Conservation (phyloP, 2,888 invertebrate species). For the Caenorhabditis uteleia region DNA sequence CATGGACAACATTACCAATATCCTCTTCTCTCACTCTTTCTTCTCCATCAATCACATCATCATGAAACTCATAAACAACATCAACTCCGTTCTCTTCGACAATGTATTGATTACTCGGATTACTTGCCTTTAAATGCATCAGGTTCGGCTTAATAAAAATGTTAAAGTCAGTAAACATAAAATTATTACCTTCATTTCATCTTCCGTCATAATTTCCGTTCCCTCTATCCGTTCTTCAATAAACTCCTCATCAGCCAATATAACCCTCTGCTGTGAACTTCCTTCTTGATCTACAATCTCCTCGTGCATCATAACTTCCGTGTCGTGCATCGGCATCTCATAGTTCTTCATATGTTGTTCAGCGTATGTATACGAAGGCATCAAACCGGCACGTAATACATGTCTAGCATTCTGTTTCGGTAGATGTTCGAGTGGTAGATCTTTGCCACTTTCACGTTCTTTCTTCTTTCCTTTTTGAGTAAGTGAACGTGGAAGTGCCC, state of each 20-base stretch:
- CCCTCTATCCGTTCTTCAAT: not conserved
- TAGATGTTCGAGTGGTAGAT: conserved; percentile 39
- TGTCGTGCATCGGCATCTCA: conserved; percentile 4
- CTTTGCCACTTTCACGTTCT: conserved; percentile 31
- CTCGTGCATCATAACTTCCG: conserved; percentile 3
- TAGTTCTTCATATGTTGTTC: conserved; percentile 4
- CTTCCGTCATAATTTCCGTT: conserved; percentile 8
- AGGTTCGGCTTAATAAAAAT: no score
- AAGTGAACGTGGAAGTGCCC: not conserved
- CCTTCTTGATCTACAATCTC: conserved; percentile 4
- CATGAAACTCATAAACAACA: conserved; percentile 26
- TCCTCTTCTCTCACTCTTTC: not conserved
- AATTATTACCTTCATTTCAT: conserved; percentile 15
- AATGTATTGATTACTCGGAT: conserved; percentile 22
- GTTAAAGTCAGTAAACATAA: no score
- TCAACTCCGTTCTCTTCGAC: conserved; percentile 28
- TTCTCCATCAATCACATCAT: conserved; percentile 14
- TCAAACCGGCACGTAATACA: conserved; percentile 19
- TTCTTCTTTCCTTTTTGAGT: conserved; percentile 4
- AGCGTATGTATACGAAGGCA: conserved; percentile 7
- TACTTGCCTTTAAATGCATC: not conserved
- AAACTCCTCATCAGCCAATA: not conserved
- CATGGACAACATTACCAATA: not conserved
- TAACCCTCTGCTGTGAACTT: conserved; percentile 12
- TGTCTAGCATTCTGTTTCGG: conserved; percentile 38